Conservation (phyloP, 2,888 invertebrate genomes). For the Calliphora vomitoria region DNA sequence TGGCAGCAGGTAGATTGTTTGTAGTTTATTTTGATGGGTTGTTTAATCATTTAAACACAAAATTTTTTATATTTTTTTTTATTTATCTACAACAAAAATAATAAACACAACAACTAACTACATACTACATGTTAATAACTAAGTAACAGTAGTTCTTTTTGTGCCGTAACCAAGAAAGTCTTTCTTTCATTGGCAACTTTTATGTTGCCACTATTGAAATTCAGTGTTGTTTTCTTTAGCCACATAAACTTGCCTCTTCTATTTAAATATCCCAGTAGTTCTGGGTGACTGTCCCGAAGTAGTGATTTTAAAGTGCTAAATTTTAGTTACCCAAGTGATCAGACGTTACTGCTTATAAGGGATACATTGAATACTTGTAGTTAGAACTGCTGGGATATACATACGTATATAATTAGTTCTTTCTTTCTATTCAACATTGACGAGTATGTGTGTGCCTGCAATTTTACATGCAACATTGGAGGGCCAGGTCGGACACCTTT, state of each 20-base stretch:
- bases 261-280: too few species aligned
- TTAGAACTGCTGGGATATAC: too few species aligned
- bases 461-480: not conserved
- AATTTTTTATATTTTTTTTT: constrained; percentile 13
- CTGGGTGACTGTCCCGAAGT: too few species aligned
- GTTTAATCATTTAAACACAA: constrained; percentile 18
- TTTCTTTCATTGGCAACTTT: constrained; percentile 25
- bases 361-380: too few species aligned
- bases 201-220: not conserved
- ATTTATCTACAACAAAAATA: constrained; percentile 27
- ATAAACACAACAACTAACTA: not conserved
- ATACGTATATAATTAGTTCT: too few species aligned
- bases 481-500: constrained; percentile 44
- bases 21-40: constrained; percentile 20
- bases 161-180: constrained; percentile 18
- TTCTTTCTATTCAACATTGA: not conserved
- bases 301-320: too few species aligned
- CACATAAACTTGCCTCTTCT: too few species aligned
- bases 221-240: too few species aligned
- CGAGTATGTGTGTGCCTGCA: not conserved
- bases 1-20: constrained; percentile 7
- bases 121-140: not conserved
- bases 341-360: too few species aligned
- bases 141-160: constrained; percentile 31
- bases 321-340: too few species aligned